Evolutionary conservation across 2,113 vertebrate species (phyloP), one percentile per base, ranked within the genome.

Genomic region (Nothoprocta pentlandii): DNA sequence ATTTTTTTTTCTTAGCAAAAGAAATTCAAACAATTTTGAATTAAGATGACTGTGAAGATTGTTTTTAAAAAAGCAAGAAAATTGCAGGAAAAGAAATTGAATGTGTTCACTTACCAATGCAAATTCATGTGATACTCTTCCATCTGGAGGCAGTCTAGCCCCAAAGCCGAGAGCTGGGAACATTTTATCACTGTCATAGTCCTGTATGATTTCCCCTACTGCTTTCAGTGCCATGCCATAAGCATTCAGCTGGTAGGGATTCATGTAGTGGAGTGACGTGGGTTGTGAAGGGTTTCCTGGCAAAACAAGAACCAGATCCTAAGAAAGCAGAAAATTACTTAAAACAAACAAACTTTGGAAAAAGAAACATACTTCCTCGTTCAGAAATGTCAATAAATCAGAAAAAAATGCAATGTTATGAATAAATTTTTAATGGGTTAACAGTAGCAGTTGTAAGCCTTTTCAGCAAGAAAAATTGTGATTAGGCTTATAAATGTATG

Each of bases 141-240:
- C 99, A 78, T 99, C 99, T 9, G 99, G 99, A 41, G 99, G 99
- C 91, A 99, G 98, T 94, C 99, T 99, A 96, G 99, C 99, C 93
- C 99, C 99, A 90, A 99, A 99, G 30, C 99, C 99, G 86, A 99
- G 97, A 5, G 99, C 99, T 6, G 99, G 99, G 96, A 99, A 99
- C 99, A 99, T 99, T 98, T 99, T 99, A 85, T 99, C 99, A 64
- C 98, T 99, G 97, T 99, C 99, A 32, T 99, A 99, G 97, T 99
- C 99, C 97, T 99, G 99, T 96, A 99, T 99, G 80, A 99, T 99
- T 97, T 99, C 99, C 51, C 99, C 99, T 9, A 99, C 99, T 14
- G 99, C 99, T 93, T 98, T 99, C 89, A 99, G 97, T 5, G 99
- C 99, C 99, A 99, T 99, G 56, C 98, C 99, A 49, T 99, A 99